Percentiles rank a stretch among this genome's conserved stretches.
Conservation (phyloP, 2,888 invertebrate species). For the Drosophila meridionalis region DNA sequence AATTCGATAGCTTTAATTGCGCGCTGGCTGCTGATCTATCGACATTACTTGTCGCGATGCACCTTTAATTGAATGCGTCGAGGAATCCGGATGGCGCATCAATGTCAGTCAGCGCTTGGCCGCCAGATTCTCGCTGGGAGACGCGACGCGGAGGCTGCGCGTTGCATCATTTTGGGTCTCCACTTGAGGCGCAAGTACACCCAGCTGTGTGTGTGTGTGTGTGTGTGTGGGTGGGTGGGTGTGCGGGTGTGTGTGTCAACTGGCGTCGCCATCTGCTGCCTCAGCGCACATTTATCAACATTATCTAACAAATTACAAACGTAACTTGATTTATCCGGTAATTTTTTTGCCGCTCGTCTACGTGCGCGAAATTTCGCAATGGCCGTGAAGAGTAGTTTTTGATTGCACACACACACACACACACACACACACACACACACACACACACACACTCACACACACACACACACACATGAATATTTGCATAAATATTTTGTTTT, state of each 20-base stretch:
- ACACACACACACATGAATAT: slow-evolving; percentile 23
- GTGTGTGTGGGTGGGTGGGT: slow-evolving; percentile 37
- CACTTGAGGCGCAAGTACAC: slow-evolving; percentile 54
- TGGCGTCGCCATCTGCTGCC: slow-evolving; percentile 47
- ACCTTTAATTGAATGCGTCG: slow-evolving; percentile 59
- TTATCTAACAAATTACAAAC: slow-evolving; percentile 83
- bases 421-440: background rate
- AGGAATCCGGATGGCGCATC: slow-evolving; percentile 31
- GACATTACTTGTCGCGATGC: slow-evolving; percentile 60
- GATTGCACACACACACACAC: slow-evolving; percentile 42
- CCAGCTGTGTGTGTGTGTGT: slow-evolving; percentile 62
- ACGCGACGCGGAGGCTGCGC: slow-evolving; percentile 1
- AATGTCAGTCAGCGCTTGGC: slow-evolving; percentile 23
- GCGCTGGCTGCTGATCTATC: slow-evolving; percentile 61
- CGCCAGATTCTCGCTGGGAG: slow-evolving; percentile 21
- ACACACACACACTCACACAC: slow-evolving; percentile 8
- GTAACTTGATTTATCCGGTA: slow-evolving; percentile 84
- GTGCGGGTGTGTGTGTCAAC: slow-evolving; percentile 33
- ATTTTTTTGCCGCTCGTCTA: slow-evolving; percentile 69
- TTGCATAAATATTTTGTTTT: slow-evolving; percentile 36
- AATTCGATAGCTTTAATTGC: slow-evolving; percentile 71
- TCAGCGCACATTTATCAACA: slow-evolving; percentile 78
- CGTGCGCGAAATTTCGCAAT: slow-evolving; percentile 56
- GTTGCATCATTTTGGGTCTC: slow-evolving; percentile 50
- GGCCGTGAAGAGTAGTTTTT: slow-evolving; percentile 71